Evolutionary conservation across 2,888 invertebrate genomes (phyloP), one percentile per base, ranked within the genome.

Genomic region (Cosmia pyralina): DNA sequence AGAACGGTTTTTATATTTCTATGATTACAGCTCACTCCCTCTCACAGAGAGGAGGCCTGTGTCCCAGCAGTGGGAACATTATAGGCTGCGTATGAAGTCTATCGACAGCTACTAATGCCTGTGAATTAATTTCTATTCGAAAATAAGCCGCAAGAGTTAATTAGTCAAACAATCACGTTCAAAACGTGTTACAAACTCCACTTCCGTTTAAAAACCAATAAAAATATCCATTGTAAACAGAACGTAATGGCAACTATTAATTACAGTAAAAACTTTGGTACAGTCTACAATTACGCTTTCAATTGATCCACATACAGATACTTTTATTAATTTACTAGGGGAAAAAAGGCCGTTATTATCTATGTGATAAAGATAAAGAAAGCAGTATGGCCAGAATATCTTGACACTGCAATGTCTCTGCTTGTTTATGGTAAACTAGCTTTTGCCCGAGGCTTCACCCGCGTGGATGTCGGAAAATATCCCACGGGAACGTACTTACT

Each of bases 251-350:
- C 44, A 75, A 72, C 59, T 69, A 84, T 83, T 75, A 85, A 75
- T 85, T 79, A 74, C 46, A 55, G 65, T 71, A 75, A 69, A 80
- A 80, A 77, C 63, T 55, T 59, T 62, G 50, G 15, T 57, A 55
- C 53, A 53, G 58, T 48, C 78, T 74, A 70, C 83, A 83, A 83
- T 85, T 84, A 81, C 58, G 60, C 62, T 75, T 71, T 71, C 81
- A 75, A 84, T 81, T 75, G 77, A 67, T 65, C 72, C 41, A 63
- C 65, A 75, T 78, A 76, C 63, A 68, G 65, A 55, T 67, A 55
- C 28, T 3, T 50, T 74, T 59, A 80, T 83, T 72, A 65, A 67
- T 75, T 62, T 50, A 53, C 28, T 60, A n/a, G 52, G 50, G 10
- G 52, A 28, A 79, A 67, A 70, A 44, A 28, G 46, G 41, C 48